Conservation (phyloP, 2,113 vertebrate genomes). For the Phaethornis superciliosus region DNA sequence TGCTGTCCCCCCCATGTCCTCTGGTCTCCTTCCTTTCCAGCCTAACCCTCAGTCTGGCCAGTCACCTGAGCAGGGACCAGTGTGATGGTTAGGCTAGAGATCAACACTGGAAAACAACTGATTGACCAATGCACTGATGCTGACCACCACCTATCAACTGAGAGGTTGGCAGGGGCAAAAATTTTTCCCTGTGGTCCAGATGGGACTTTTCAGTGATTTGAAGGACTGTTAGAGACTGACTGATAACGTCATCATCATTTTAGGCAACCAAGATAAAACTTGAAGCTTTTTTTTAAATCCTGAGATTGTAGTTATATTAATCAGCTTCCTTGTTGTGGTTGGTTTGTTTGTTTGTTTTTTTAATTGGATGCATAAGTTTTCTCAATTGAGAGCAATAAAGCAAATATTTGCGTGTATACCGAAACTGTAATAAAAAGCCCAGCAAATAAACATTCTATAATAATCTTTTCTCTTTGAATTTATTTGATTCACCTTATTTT, state of each 20-base stretch:
- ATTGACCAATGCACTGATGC: background rate
- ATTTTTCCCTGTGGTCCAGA: background rate
- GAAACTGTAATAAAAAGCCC: background rate
- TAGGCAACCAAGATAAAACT: background rate
- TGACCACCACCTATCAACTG: background rate
- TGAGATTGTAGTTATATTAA: background rate
- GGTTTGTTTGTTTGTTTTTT: too few species aligned
- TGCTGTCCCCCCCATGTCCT: background rate
- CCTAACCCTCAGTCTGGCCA: background rate
- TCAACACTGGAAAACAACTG: background rate
- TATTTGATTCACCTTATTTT: background rate
- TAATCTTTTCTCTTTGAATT: background rate
- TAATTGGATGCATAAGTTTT: background rate
- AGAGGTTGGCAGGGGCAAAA: background rate
- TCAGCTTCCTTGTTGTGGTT: background rate
- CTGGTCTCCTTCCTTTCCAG: background rate
- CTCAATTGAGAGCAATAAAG: background rate
- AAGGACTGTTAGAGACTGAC: background rate
- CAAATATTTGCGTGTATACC: background rate
- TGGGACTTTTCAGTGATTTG: background rate
- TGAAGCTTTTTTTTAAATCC: background rate
- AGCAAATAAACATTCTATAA: background rate
- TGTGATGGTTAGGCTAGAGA: background rate
- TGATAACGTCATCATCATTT: background rate
- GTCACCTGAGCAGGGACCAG: too few species aligned